Percentiles rank a stretch among this genome's conserved stretches.
Conservation (phyloP, 2,113 vertebrate genomes). For the Labeo rohita region DNA sequence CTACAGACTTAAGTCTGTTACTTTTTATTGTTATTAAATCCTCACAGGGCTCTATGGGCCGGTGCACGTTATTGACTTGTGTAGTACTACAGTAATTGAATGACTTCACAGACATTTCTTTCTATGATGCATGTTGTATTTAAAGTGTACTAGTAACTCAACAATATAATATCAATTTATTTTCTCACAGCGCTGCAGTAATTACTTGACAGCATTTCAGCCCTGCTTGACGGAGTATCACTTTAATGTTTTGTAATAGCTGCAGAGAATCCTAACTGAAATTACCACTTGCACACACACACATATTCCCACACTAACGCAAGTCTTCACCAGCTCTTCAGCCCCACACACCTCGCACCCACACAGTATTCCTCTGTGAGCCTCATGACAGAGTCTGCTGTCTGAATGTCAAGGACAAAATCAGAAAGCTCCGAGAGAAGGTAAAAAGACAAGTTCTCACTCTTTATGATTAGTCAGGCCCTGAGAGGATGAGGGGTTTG, state of each 20-base stretch:
- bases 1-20: background rate
- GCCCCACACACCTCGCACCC: constrained; percentile 13
- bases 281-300: background rate
- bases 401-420: constrained; percentile 58
- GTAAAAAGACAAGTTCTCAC: constrained; percentile 51
- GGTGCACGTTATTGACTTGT: background rate
- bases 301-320: background rate
- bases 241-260: constrained; percentile 13
- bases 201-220: constrained; percentile 14
- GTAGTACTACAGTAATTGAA: background rate
- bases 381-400: constrained; percentile 19
- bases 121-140: constrained; percentile 15
- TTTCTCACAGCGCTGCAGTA: constrained; percentile 14
- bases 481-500: constrained; percentile 44
- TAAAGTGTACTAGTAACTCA: background rate
- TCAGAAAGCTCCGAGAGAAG: constrained; percentile 44
- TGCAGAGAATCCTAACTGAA: constrained; percentile 6
- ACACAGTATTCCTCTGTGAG: constrained; percentile 34
- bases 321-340: constrained; percentile 24
- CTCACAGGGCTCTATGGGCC: background rate
- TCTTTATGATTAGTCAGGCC: constrained; percentile 53
- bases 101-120: constrained; percentile 10
- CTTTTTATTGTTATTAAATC: constrained; percentile 5
- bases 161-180: constrained; percentile 8
- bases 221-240: background rate